These are phyloP conservation scores for Ophion slaviceki DNA, from an alignment of 2,888 invertebrate species.

Conservation along the genomic window DNA sequence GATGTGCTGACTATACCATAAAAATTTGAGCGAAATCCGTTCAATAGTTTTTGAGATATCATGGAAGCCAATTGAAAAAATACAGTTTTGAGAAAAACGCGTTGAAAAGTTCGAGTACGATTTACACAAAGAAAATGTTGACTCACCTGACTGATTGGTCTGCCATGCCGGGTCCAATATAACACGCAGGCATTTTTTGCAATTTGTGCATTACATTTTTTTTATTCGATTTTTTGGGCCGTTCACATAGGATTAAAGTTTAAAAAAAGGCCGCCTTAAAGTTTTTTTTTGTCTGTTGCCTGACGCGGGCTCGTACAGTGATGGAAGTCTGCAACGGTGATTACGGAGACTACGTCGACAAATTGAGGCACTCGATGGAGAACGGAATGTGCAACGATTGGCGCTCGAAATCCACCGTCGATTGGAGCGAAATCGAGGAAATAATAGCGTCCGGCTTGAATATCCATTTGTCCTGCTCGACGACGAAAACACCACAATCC, in stretches of 20 bases:
- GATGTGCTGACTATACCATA: no score
- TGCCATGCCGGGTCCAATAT: no score
- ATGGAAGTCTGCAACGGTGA: slow-evolving; percentile 93
- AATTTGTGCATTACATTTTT: not conserved
- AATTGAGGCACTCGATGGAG: slow-evolving; percentile 86
- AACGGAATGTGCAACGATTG: slow-evolving; percentile 87
- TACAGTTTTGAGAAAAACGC: no score
- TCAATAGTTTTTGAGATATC: no score
- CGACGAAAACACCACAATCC: slow-evolving; percentile 83
- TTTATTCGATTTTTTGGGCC: not conserved
- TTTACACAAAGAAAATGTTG: no score
- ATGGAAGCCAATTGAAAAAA: no score
- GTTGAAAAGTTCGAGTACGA: no score
- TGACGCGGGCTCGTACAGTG: slow-evolving; percentile 84
- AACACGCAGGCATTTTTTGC: not conserved
- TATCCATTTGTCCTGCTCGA: slow-evolving; percentile 78
- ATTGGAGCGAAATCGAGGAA: slow-evolving; percentile 79
- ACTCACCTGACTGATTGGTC: no score
- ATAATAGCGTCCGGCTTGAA: slow-evolving; percentile 84
- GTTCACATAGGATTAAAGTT: no score
- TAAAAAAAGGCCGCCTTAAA: no score
- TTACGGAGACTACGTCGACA: slow-evolving; percentile 86
- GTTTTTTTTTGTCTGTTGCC: slow-evolving; percentile 27
- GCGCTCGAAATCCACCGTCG: slow-evolving; percentile 80
- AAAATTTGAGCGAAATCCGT: no score